Conservation (phyloP, 2,888 invertebrate genomes). For the Lapara coniferarum region DNA sequence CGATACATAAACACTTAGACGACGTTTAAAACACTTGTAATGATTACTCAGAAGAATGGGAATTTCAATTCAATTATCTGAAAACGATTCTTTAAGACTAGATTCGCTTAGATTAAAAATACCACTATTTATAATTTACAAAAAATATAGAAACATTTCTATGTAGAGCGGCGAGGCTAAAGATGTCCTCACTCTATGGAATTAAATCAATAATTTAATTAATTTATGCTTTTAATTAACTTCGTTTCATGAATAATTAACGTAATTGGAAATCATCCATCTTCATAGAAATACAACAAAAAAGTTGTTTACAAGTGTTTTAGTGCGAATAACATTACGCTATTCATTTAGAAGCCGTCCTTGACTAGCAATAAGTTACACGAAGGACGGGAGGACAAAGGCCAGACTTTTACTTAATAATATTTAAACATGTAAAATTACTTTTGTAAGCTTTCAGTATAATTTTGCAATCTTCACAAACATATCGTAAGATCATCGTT, state of each 20-base stretch:
- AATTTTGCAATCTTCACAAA: too few relatives aligned
- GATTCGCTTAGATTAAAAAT: neutral
- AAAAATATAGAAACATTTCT: too few relatives aligned
- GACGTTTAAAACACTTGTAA: too few relatives aligned
- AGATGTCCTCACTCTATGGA: neutral
- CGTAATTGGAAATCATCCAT: too few relatives aligned
- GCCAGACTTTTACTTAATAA: neutral
- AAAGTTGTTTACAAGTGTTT: neutral
- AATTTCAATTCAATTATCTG: neutral
- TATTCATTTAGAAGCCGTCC: neutral
- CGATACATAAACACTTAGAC: too few relatives aligned
- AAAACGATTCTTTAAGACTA: conserved; percentile 1
- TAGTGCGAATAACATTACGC: neutral
- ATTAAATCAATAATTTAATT: neutral
- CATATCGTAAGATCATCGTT: too few relatives aligned
- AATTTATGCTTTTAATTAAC: neutral
- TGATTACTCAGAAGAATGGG: neutral
- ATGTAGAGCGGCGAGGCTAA: neutral
- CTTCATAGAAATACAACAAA: neutral
- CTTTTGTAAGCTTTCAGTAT: too few relatives aligned
- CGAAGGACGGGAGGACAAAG: neutral
- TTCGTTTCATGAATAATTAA: neutral
- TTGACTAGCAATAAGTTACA: neutral
- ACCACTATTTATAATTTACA: neutral
- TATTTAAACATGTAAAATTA: too few relatives aligned